These are phyloP conservation scores for Syngnathus acus DNA, from an alignment of 2,797 vertebrate species.

Conservation along the genomic window DNA sequence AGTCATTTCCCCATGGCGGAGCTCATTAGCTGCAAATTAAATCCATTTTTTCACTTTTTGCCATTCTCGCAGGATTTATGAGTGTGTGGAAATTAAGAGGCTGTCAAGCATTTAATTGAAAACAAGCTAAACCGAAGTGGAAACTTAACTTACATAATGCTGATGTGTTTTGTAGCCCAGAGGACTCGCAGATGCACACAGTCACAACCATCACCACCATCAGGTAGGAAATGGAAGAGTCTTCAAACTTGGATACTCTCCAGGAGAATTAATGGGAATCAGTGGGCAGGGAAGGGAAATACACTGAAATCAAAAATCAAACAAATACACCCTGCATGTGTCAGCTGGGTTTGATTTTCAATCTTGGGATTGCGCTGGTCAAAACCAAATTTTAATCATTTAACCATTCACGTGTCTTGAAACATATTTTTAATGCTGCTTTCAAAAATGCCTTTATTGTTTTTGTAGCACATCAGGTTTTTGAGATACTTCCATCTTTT, in stretches of 20 bases:
- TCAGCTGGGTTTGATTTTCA: background rate
- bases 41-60: constrained; percentile 12
- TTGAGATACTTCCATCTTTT: no score
- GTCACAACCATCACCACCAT: constrained; percentile 41
- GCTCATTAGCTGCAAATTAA: constrained; percentile 31
- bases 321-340: background rate
- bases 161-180: constrained; percentile 34
- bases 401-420: no score
- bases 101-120: constrained; percentile 45
- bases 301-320: background rate
- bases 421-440: no score
- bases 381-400: no score
- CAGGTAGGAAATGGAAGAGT: constrained; percentile 28
- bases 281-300: background rate
- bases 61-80: constrained; percentile 28
- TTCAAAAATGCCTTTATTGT: no score
- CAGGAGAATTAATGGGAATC: background rate
- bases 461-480: no score
- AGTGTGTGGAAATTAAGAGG: constrained; percentile 23
- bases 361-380: no score
- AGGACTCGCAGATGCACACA: constrained; percentile 25
- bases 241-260: background rate
- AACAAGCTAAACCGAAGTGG: constrained; percentile 27
- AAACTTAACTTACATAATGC: constrained; percentile 24
- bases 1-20: constrained; percentile 14